phyloP scores from a whole-genome alignment of 1,140 invertebrate genomes.

The Cephus cinctus region DNA sequence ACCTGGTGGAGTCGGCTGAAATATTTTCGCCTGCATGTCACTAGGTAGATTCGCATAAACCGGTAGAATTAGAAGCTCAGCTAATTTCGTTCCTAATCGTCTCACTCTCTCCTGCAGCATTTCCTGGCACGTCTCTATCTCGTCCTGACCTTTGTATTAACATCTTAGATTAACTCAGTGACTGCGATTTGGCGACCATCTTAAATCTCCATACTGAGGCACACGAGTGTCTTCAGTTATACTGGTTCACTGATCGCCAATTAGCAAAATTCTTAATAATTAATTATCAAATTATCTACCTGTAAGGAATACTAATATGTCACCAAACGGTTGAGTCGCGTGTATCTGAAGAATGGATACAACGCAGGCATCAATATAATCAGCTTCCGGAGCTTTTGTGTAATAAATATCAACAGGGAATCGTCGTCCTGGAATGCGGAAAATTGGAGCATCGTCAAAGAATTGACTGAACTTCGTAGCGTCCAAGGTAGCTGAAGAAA shows the following conservation, averaged over 20 bases:
- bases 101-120: slow-evolving; percentile 87
- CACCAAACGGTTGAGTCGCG: slow-evolving; percentile 91
- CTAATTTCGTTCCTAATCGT: slow-evolving; percentile 88
- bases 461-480: slow-evolving; percentile 98
- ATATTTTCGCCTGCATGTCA: slow-evolving; percentile 98
- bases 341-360: slow-evolving; percentile 98
- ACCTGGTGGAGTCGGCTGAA: slow-evolving; percentile 91
- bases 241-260: no score
- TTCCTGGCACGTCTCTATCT: slow-evolving; percentile 96
- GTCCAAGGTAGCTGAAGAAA: slow-evolving; percentile 97
- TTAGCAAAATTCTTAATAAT: no score
- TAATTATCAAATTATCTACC: no score
- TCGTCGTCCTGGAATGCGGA: slow-evolving; percentile 88
- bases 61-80: slow-evolving; percentile 90
- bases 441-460: slow-evolving; percentile 98
- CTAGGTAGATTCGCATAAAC: slow-evolving; percentile 98
- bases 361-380: slow-evolving; percentile 97
- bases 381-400: slow-evolving; percentile 97
- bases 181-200: no score
- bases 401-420: slow-evolving; percentile 97
- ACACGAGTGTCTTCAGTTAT: no score
- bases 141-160: slow-evolving; percentile 65
- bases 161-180: slow-evolving; percentile 2
- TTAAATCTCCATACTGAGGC: no score
- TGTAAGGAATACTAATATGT: slow-evolving; percentile 96